phyloP scores from a whole-genome alignment of 1,140 invertebrate genomes.

The Diploscapter pachys region DNA sequence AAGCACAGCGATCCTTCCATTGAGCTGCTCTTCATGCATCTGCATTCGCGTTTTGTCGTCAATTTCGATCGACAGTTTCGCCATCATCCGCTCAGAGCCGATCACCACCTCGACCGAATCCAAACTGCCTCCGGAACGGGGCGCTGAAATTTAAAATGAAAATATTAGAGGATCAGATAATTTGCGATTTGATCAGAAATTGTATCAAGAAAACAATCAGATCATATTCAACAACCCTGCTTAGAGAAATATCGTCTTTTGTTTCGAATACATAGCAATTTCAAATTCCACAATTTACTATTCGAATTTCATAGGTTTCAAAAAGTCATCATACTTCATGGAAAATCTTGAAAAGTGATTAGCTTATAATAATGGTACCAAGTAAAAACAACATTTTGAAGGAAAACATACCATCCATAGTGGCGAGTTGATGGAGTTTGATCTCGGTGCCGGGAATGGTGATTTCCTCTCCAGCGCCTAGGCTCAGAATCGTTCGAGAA shows the following conservation, averaged over 20 bases:
- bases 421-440: constrained; percentile 19
- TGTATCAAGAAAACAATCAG: no score
- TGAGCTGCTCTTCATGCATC: constrained; percentile 78
- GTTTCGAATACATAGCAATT: no score
- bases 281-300: no score
- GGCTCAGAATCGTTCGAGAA: neutral
- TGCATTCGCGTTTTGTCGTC: constrained; percentile 71
- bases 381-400: neutral
- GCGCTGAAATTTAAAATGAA: neutral
- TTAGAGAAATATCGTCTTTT: no score
- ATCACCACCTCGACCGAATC: constrained; percentile 68
- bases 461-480: constrained; percentile 19
- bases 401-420: constrained; percentile 14
- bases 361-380: no score
- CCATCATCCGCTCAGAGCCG: constrained; percentile 95
- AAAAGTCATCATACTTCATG: no score
- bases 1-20: constrained; percentile 84
- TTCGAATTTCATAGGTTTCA: no score
- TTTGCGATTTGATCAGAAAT: no score
- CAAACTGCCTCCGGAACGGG: constrained; percentile 5
- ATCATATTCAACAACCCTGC: no score
- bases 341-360: no score
- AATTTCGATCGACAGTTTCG: constrained; percentile 77
- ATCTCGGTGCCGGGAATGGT: constrained; percentile 30
- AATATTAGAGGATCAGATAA: no score